phyloP scores from a whole-genome alignment of 2,797 vertebrate species.

The Silurus aristotelis region DNA sequence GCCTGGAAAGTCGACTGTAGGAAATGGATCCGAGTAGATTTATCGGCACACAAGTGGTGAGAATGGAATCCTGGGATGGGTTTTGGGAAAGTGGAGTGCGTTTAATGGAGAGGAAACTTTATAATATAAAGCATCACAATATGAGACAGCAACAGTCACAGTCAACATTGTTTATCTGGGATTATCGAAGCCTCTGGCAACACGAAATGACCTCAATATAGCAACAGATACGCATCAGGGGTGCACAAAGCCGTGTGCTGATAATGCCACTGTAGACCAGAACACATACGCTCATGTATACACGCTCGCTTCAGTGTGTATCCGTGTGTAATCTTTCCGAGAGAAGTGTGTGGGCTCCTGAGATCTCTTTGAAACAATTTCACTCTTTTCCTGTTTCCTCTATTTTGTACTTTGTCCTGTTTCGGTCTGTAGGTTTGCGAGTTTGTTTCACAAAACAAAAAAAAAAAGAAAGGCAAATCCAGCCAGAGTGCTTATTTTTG shows the following conservation, averaged over 20 bases:
- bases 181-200: conserved; percentile 70
- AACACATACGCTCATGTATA: conserved; percentile 53
- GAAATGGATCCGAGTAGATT: not conserved
- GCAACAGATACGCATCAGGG: conserved; percentile 72
- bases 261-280: conserved; percentile 58
- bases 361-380: conserved; percentile 23
- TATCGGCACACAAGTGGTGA: not conserved
- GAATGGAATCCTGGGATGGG: not conserved
- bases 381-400: conserved; percentile 14
- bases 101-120: not conserved
- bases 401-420: not conserved
- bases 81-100: not conserved
- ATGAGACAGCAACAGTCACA: not conserved
- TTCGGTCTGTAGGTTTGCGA: not conserved
- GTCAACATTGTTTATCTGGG: conserved; percentile 69
- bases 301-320: conserved; percentile 58
- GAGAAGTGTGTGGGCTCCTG: conserved; percentile 49
- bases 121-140: not conserved
- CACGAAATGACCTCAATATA: conserved; percentile 74
- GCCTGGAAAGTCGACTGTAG: not conserved
- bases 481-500: conserved; percentile 61
- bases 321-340: conserved; percentile 71
- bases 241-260: conserved; percentile 66
- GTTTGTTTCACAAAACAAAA: not conserved
- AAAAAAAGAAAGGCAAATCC: conserved; percentile 71